Evolutionary conservation across 1,140 invertebrate genomes (phyloP), one percentile per base, ranked within the genome.

Genomic region (Musca vetustissima): DNA sequence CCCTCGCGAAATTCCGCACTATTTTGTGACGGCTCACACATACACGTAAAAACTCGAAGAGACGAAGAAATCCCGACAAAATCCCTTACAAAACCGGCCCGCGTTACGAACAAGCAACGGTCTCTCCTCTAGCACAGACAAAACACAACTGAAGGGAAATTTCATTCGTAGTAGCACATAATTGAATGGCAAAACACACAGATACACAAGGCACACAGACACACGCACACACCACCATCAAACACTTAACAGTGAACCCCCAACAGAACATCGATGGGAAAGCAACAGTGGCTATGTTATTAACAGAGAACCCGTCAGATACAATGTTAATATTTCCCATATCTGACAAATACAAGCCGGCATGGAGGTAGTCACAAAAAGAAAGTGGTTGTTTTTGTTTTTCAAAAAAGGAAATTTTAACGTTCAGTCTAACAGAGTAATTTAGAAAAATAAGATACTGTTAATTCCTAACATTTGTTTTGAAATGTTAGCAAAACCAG

Each of bases 101-200:
- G 36, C 36, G 11, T 13, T 4, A 9, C 4, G 6, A 43, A 43
- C 57, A 36, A 61, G 28, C 57, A 61, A 61, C 57, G 28, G 57
- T 43, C 36, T 43, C 36, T 43, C 17, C 28, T 61, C 32, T 17
- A 43, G 28, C 28, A 43, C 13, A 61, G 57, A 43, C 28, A 36
- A 61, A 61, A 61, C 17, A 61, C 57, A 61, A 61, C 57, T 61
- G 28, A 61, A 61, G 57, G 57, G 57, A 61, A 61, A 61, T 61
- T 43, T 36, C 17, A 28, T n/a, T n/a, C n/a, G n/a, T n/a, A 43
- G 8, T 4, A 61, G 17, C 13, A 61, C 19, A 22, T 61, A 36
- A 61, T 61, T 61, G 36, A 61, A 61, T 61, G 32, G 19, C 32
- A 36, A 19, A 4, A 61, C 21, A 61, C 17, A 61, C 32, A 36